Evolutionary conservation across 2,113 vertebrate genomes (phyloP), one percentile per base, ranked within the genome.

Genomic region (Xiphorhynchus elegans): DNA sequence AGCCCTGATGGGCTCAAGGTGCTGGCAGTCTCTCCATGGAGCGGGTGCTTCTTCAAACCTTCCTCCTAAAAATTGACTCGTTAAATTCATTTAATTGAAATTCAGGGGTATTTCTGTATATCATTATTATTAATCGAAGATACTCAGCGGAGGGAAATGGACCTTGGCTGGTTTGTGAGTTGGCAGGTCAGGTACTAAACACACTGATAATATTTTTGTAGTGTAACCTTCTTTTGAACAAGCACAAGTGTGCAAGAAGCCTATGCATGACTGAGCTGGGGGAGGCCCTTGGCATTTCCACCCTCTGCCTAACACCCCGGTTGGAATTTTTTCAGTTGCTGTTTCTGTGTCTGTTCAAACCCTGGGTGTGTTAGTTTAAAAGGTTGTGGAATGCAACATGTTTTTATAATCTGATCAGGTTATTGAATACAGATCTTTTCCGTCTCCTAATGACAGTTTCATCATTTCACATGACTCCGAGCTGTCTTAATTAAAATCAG

Each of bases 401-500:
- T 59, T 95, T 91, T 80, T 94, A 88, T 90, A 93, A 94, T 96
- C 79, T 28, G 46, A 95, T 86, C 79, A 85, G 62, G 56, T 95
- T 97, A 88, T 94, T 94, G 92, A 90, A 93, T 55, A 23, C 90
- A 95, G 95, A 90, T 55, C 60, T 88, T 81, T 78, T 80, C 68
- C 84, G 83, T 29, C 63, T 86, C 75, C 70, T 64, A 83, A 6
- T 85, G 90, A 91, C 63, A 90, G 75, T 63, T 90, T n/a, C 4
- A 2, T 91, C 59, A 95, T 90, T 96, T 94, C 1, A 0, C 67
- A 37, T 70, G 75, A 40, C 85, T 94, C 90, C 0, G 2, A 77
- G 85, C 92, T 79, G 84, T 69, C 77, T 96, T 93, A 88, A 95
- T 96, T 95, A 80, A 90, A 95, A 93, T 91, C 75, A 55, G 67